Conservation (phyloP, 2,888 invertebrate species). For the Ephialtes manifestator region DNA sequence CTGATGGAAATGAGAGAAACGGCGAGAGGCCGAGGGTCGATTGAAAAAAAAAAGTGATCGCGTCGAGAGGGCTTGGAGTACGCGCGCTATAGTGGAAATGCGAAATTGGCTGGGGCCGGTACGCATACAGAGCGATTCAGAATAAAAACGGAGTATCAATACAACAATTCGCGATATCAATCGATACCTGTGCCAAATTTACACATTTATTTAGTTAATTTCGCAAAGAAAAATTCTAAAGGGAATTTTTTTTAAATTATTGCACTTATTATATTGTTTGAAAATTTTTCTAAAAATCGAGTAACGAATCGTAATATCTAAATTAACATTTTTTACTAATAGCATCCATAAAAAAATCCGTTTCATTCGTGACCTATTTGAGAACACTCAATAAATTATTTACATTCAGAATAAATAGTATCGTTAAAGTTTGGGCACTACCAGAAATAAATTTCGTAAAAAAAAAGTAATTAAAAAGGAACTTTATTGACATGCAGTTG, state of each 20-base stretch:
- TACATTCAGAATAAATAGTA: too few relatives aligned
- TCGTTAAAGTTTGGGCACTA: too few relatives aligned
- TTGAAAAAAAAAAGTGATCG: slow-evolving; percentile 49
- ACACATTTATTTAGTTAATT: background rate
- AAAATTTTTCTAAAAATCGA: too few relatives aligned
- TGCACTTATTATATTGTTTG: too few relatives aligned
- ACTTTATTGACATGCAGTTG: too few relatives aligned
- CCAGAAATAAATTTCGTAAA: too few relatives aligned
- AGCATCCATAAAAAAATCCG: too few relatives aligned
- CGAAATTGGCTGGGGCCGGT: slow-evolving; percentile 69
- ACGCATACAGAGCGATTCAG: slow-evolving; percentile 40
- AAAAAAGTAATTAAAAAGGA: too few relatives aligned
- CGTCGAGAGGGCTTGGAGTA: slow-evolving; percentile 28
- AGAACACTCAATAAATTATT: too few relatives aligned
- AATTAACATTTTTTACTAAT: background rate
- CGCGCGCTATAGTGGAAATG: slow-evolving; percentile 61
- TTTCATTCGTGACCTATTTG: too few relatives aligned
- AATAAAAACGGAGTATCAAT: slow-evolving; percentile 14
- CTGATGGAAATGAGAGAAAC: slow-evolving; percentile 55
- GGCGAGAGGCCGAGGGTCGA: slow-evolving; percentile 40
- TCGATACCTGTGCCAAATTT: background rate
- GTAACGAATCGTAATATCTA: too few relatives aligned
- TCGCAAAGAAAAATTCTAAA: background rate
- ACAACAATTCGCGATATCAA: background rate
- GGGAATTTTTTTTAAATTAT: too few relatives aligned